These are phyloP conservation scores for Pyrocephalus nanus DNA, from an alignment of 2,797 vertebrate species.

Conservation along the genomic window DNA sequence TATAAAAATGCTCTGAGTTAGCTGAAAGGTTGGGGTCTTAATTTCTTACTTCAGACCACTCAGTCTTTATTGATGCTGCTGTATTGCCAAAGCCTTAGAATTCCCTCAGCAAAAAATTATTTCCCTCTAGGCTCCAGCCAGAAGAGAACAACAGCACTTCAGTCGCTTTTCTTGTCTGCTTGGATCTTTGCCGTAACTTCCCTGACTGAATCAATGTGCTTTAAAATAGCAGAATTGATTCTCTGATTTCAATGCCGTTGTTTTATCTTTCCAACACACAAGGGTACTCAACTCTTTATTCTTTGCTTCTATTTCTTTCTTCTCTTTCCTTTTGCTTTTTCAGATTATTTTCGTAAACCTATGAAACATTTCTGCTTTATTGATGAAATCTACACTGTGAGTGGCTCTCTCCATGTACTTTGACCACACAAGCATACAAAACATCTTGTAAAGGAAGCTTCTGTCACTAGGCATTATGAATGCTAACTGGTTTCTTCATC, in stretches of 20 bases:
- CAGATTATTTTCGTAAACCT: not conserved
- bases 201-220: conserved; percentile 60
- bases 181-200: conserved; percentile 46
- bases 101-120: not conserved
- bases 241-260: conserved; percentile 52
- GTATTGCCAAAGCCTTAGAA: conserved; percentile 27
- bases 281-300: conserved; percentile 4
- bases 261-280: conserved; percentile 52
- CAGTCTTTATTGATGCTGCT: conserved; percentile 31
- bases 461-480: conserved; percentile 42
- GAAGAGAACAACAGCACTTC: conserved; percentile 9
- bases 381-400: not conserved
- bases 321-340: not conserved
- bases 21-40: not conserved
- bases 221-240: conserved; percentile 68
- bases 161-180: not conserved
- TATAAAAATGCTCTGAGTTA: conserved; percentile 45
- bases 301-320: not conserved
- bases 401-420: not conserved
- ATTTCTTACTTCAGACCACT: conserved; percentile 42
- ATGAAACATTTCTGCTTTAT: not conserved
- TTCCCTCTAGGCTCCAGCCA: conserved; percentile 36
- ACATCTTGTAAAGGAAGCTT: not conserved
- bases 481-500: conserved; percentile 5
- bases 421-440: not conserved